A percentile compares a stretch with the other conserved stretches of the same genome.
Conservation (phyloP, 2,113 vertebrate genomes). For the Phocoena phocoena region DNA sequence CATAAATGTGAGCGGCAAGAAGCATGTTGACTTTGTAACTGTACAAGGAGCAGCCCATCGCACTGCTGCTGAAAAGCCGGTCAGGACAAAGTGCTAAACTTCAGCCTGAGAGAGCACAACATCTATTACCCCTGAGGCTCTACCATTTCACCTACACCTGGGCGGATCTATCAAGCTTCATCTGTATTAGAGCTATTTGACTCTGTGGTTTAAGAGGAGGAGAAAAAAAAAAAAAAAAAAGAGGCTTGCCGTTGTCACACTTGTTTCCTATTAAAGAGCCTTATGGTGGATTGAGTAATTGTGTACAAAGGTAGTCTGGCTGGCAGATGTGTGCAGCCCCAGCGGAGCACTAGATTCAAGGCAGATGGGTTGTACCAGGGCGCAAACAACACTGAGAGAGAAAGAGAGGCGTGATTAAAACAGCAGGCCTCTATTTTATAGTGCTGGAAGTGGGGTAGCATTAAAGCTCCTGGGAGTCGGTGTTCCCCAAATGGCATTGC, state of each 20-base stretch:
- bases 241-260: slow-evolving; percentile 85
- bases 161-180: slow-evolving; percentile 86
- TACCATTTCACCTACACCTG: slow-evolving; percentile 89
- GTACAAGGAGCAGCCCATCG: slow-evolving; percentile 77
- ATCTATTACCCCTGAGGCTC: slow-evolving; percentile 82
- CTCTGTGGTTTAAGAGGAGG: slow-evolving; percentile 78
- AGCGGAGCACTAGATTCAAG: slow-evolving; percentile 85
- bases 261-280: slow-evolving; percentile 90
- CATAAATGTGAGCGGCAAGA: slow-evolving; percentile 69
- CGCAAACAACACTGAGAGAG: slow-evolving; percentile 85
- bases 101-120: slow-evolving; percentile 82
- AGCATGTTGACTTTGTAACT: slow-evolving; percentile 78
- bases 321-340: slow-evolving; percentile 90
- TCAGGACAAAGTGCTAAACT: slow-evolving; percentile 80
- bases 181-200: slow-evolving; percentile 83
- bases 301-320: slow-evolving; percentile 89
- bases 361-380: slow-evolving; percentile 88
- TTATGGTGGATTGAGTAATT: slow-evolving; percentile 89
- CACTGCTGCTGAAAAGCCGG: slow-evolving; percentile 76
- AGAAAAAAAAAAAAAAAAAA: slow-evolving; percentile 47
- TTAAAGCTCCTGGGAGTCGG: slow-evolving; percentile 77
- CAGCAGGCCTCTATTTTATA: slow-evolving; percentile 84
- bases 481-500: slow-evolving; percentile 68
- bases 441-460: slow-evolving; percentile 76
- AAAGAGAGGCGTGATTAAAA: slow-evolving; percentile 86